Evolutionary conservation across 2,113 vertebrate species (phyloP).

Genomic region (Okapia johnstoni): DNA sequence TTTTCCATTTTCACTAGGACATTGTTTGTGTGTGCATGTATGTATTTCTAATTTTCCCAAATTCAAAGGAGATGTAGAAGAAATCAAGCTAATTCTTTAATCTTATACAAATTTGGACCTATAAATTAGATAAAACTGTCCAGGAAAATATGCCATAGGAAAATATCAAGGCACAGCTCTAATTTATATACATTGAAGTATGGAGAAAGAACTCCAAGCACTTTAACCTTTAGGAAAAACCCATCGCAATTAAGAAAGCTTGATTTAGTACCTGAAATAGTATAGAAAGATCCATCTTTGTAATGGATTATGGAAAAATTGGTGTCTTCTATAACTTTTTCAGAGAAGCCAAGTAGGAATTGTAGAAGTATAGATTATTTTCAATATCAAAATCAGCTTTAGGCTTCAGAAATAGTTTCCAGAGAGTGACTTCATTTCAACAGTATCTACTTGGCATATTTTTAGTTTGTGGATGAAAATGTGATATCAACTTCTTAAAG

Average conservation of each 20-base stretch:
- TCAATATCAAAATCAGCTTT: not conserved
- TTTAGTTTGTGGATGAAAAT: not conserved
- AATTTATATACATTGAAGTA: not conserved
- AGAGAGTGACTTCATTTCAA: not conserved
- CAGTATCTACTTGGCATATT: not conserved
- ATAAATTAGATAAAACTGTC: not conserved
- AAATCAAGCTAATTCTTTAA: not conserved
- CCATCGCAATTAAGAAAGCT: not conserved
- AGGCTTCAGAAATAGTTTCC: not conserved
- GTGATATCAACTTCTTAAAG: not conserved
- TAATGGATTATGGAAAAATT: not conserved
- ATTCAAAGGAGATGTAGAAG: not conserved
- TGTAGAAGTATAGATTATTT: not conserved
- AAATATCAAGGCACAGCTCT: not conserved
- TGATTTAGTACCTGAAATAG: not conserved
- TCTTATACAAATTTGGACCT: not conserved
- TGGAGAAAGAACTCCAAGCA: not conserved
- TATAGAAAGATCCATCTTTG: not conserved
- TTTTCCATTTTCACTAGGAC: not conserved
- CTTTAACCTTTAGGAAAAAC: not conserved
- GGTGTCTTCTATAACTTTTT: not conserved
- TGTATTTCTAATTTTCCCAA: not conserved
- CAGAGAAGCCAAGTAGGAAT: not conserved
- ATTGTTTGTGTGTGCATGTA: rapidly evolving
- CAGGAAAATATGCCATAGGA: not conserved